These are phyloP conservation scores for Drosophila tani DNA, from an alignment of 1,140 invertebrate species.

Conservation along the genomic window DNA sequence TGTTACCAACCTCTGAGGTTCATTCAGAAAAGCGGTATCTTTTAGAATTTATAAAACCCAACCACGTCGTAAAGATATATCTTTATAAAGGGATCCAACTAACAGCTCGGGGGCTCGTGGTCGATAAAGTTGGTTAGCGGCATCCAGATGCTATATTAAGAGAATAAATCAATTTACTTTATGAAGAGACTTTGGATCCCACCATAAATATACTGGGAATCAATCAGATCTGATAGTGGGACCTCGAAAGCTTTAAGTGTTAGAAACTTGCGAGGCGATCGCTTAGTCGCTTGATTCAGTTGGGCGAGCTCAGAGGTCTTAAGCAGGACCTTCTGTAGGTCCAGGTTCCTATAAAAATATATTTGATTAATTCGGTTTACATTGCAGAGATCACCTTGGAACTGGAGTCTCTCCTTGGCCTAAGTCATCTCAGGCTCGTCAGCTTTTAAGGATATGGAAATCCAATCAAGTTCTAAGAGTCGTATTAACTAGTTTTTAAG, in stretches of 20 bases:
- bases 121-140: background rate
- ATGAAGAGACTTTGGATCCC: conserved; percentile 32
- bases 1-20: background rate
- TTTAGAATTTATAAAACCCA: conserved; percentile 22
- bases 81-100: background rate
- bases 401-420: background rate
- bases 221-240: conserved; percentile 4
- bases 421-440: background rate
- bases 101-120: background rate
- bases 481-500: background rate
- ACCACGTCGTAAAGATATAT: conserved; percentile 9
- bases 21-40: background rate
- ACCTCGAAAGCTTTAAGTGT: conserved; percentile 6
- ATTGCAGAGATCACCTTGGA: background rate
- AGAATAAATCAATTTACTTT: conserved; percentile 32
- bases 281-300: conserved; percentile 4
- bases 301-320: background rate
- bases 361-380: background rate
- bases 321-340: background rate
- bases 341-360: background rate
- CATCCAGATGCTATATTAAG: conserved; percentile 6
- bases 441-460: background rate
- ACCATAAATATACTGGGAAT: conserved; percentile 17
- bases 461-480: no score
- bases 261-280: background rate